Base-by-base conservation (phyloP, 2,113 vertebrate species). In the Coryphaenoides rupestris region DNA sequence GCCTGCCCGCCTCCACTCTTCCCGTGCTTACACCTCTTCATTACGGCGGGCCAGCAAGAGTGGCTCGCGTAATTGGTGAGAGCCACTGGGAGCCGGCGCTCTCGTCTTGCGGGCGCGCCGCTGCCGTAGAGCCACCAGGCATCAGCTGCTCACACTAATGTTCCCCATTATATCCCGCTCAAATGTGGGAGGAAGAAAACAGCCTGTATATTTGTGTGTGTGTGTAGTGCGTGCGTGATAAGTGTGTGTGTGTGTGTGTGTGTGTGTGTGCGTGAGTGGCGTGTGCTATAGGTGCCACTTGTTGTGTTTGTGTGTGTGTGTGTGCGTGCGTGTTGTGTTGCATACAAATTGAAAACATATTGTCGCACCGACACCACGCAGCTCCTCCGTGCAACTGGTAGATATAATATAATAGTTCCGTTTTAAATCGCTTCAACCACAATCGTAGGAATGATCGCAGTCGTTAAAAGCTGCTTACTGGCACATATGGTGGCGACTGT, bases 71-170 rank as follows among this genome's bases (percentile, higher is more conserved):
- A 89, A 89, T 89, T 89, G 87, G 47, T 74, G 0, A 74, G 87
- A 78, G 87, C 83, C 80, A 66, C 80, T 80, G 87, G 87, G 87
- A 85, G 77, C 78, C 83, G 57, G 75, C 84, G 82, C 87, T 82
- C 81, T 69, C 63, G 60, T 72, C n/a, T n/a, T n/a, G n/a, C n/a
- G n/a, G n/a, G n/a, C 82, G 19, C n/a, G n/a, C 10, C 72, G 74
- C 59, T 62, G 66, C 62, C 66, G 71, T 70, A 83, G 76, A 74
- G 76, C 33, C 13, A 70, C 72, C 82, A 59, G 77, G 81, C 75
- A 77, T 76, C 86, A 75, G 83, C 77, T 76, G 79, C 82, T 87
- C 79, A 69, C 68, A 73, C 83, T 84, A 89, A 89, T 89, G 76
- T 80, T 82, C 60, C 71, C 79, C 83, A 89, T 89, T 89, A 89